Evolutionary conservation across 92 coral and sea anemone species (phyloP), one percentile per base, ranked within the genome.

Genomic region (Desmophyllum pertusum): DNA sequence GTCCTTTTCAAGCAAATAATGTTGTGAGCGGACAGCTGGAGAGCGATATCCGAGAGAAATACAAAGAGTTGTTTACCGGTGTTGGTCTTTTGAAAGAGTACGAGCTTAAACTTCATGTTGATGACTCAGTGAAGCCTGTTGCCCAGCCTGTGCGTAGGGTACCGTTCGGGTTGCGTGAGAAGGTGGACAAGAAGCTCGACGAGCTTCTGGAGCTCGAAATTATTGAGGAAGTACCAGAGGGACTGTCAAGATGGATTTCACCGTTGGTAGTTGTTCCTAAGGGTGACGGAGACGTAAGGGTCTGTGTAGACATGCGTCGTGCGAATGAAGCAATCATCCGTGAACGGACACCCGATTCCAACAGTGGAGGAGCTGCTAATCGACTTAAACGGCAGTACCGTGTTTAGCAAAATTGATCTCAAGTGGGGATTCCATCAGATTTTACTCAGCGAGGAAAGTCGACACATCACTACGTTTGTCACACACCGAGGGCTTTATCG

Each of bases 401-500:
- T n/a, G n/a, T n/a, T n/a, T n/a, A n/a, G n/a, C n/a, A n/a, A n/a
- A n/a, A n/a, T n/a, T n/a, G n/a, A n/a, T n/a, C n/a, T n/a, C n/a
- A n/a, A n/a, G n/a, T n/a, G n/a, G n/a, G n/a, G n/a, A n/a, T n/a
- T n/a, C n/a, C n/a, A n/a, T n/a, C n/a, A n/a, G n/a, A n/a, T n/a
- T n/a, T n/a, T n/a, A n/a, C n/a, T n/a, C n/a, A n/a, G n/a, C n/a
- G n/a, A n/a, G 18, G 18, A 52, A 52, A 73, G 78, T 73, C 46
- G 76, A 4, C 76, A 70, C 61, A 41, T 46, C 39, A 74, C 78
- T 42, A 25, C 78, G 19, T 74, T 74, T 45, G 59, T 52, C 57
- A 25, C 62, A 33, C 78, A 74, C 61, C 78, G 37, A 29, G 78
- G 78, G 19, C 61, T 73, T 3, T 74, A 74, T 33, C 37, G 78